Evolutionary conservation across 2,113 vertebrate species (phyloP).

Genomic region (Vulpes lagopus): DNA sequence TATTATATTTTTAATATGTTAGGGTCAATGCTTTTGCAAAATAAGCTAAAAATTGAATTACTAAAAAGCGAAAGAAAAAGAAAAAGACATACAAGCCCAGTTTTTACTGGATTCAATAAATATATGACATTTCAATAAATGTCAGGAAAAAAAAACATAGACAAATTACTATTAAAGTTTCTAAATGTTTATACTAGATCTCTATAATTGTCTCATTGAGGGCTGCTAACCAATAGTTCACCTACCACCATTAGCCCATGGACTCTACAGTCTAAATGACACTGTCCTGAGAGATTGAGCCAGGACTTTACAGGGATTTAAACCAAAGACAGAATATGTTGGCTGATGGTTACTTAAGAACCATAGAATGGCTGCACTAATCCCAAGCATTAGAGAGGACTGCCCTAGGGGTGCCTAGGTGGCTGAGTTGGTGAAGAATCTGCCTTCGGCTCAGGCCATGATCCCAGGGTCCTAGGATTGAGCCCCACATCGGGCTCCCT

Average conservation of each 20-base stretch:
- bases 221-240: background rate
- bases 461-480: too few species aligned
- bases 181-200: background rate
- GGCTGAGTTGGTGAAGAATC: too few species aligned
- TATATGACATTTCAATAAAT: background rate
- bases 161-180: constrained; percentile 18
- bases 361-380: background rate
- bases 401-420: background rate
- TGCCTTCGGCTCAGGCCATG: too few species aligned
- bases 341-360: background rate
- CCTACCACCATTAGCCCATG: background rate
- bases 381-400: background rate
- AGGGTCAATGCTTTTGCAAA: background rate
- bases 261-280: background rate
- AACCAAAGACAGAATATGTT: background rate
- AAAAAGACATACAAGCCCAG: background rate
- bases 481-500: too few species aligned
- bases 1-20: background rate
- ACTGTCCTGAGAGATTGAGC: background rate
- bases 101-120: background rate
- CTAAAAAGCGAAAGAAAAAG: background rate
- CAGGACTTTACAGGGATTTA: background rate
- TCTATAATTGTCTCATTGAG: background rate
- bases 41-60: background rate
- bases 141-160: background rate